Base-by-base conservation (phyloP, 2,888 invertebrate genomes). In the Pachymerium ferrugineum region DNA sequence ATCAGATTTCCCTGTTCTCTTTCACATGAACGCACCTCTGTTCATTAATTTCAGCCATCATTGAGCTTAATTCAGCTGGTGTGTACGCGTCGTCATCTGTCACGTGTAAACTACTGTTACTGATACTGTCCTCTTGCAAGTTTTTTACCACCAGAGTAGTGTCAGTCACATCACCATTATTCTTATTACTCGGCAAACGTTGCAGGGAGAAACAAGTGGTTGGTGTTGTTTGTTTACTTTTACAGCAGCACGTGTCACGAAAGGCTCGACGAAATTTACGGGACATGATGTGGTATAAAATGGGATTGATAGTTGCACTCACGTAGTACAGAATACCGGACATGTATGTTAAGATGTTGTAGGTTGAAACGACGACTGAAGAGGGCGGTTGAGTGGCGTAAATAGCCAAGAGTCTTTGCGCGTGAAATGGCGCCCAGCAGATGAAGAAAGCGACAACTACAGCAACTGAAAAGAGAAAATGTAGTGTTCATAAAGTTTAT, bases 241-340 rank as follows among this genome's bases (percentile, higher is more conserved):
- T 54, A 8, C 74, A 67, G 30, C 72, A 75, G 33, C 77, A 78
- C 3, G 83, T 83, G 73, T 83, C 94, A 89, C 91, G 93, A 84
- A 96, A 96, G 68, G 96, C 96, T 77, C 91, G 91, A 69, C 95
- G 87, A 81, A 95, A 97, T 82, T 95, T 94, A 82, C 93, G 89
- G 10, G 94, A 95, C 94, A 97, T 94, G 73, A 94, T 91, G 83
- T 95, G 92, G 84, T 97, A 97, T 42, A 96, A 87, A 76, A 96
- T 87, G 0, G 97, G 96, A 83, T 97, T 97, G 80, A 96, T 90
- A 79, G 93, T 93, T 10, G 96, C 93, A 6, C 94, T 94, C 78
- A 95, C 83, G 83, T 93, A 97, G 85, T 96, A 96, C 75, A 94
- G 87, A 0, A 96, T 88, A 0, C 96, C 96, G 0, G 94, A 94